Percentiles rank a stretch among this genome's conserved stretches.
Conservation (phyloP, 1,140 invertebrate genomes). For the Mylabris phalerata region DNA sequence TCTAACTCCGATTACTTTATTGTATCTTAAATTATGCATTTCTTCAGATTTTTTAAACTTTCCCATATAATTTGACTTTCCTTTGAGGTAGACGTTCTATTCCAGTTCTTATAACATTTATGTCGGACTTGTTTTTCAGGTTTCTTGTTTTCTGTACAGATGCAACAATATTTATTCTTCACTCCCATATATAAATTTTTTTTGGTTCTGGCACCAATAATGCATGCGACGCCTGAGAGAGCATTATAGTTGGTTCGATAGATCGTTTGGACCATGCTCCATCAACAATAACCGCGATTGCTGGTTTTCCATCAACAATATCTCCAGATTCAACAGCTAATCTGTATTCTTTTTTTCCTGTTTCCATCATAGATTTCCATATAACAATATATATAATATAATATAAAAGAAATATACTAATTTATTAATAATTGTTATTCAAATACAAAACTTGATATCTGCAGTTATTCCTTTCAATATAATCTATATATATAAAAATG, state of each 20-base stretch:
- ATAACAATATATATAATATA: too few relatives aligned
- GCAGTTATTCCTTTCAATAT: too few relatives aligned
- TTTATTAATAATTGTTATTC: too few relatives aligned
- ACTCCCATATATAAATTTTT: constrained; percentile 36
- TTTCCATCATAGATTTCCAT: too few relatives aligned
- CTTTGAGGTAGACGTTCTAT: neutral
- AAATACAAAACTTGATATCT: too few relatives aligned
- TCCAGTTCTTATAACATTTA: constrained; percentile 2
- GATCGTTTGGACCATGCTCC: constrained; percentile 30
- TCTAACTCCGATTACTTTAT: too few relatives aligned
- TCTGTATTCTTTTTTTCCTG: constrained; percentile 11
- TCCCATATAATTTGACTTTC: neutral
- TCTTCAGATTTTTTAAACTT: too few relatives aligned
- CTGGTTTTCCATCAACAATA: too few relatives aligned
- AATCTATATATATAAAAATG: too few relatives aligned
- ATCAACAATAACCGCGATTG: too few relatives aligned
- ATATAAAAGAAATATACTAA: too few relatives aligned
- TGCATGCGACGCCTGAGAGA: constrained; percentile 25
- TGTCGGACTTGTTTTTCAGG: neutral
- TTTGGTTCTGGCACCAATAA: constrained; percentile 34
- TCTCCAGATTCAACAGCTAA: constrained; percentile 20
- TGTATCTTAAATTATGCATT: too few relatives aligned
- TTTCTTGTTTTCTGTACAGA: constrained; percentile 32
- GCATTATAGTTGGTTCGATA: constrained; percentile 28
- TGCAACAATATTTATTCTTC: constrained; percentile 34